phyloP scores from a whole-genome alignment of 2,797 vertebrate genomes.

The Nyctalus aviator region DNA sequence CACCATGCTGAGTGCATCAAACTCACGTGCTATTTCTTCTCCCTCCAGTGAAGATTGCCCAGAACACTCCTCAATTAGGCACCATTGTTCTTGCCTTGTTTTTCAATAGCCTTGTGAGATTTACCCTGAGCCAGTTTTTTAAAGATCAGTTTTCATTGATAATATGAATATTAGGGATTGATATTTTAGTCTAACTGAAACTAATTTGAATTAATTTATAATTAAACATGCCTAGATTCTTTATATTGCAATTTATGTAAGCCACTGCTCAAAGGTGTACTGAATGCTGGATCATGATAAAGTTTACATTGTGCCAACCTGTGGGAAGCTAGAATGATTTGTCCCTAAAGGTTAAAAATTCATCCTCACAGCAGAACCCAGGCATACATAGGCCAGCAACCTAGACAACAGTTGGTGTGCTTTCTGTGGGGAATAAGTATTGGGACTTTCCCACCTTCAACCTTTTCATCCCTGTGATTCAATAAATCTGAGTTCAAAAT shows the following conservation, averaged over 20 bases:
- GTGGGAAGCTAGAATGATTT: too few species aligned
- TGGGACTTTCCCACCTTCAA: background rate
- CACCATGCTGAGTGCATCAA: fast-evolving
- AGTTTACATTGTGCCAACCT: background rate
- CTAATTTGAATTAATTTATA: background rate
- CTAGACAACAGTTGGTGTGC: fast-evolving
- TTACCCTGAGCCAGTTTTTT: background rate
- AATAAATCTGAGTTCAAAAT: background rate
- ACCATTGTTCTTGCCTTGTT: fast-evolving
- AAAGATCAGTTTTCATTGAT: background rate
- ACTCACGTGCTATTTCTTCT: background rate
- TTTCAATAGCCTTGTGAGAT: background rate
- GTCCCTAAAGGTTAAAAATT: background rate
- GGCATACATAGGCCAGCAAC: background rate
- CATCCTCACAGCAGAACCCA: too few species aligned
- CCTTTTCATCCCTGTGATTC: background rate
- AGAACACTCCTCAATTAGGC: fast-evolving
- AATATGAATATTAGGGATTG: background rate
- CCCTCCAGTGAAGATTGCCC: fast-evolving
- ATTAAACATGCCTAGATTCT: background rate
- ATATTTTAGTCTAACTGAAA: background rate
- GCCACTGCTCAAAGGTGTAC: background rate
- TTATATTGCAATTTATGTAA: background rate
- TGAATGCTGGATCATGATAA: background rate
- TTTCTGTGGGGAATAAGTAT: background rate